Percentiles rank a stretch among this genome's conserved stretches.
phyloP scores from a whole-genome alignment of 2,113 vertebrate genomes.

The Tragulus kanchil region DNA sequence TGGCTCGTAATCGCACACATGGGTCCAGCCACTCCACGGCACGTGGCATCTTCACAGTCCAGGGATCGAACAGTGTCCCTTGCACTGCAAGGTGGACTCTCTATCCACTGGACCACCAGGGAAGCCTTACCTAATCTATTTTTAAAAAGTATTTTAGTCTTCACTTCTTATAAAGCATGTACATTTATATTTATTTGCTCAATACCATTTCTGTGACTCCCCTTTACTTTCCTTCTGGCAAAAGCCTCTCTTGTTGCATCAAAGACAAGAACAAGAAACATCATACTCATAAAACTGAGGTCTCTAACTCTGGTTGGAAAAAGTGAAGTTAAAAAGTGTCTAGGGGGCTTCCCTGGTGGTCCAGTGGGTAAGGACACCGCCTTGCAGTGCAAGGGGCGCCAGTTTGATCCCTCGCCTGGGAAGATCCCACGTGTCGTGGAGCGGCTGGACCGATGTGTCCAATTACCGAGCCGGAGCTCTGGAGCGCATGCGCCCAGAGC shows the following conservation, averaged over 20 bases:
- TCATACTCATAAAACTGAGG: not conserved
- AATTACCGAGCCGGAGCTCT: no score
- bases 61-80: not conserved
- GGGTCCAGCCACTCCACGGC: no score
- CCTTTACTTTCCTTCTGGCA: not conserved
- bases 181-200: not conserved
- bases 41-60: no score
- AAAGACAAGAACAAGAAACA: not conserved
- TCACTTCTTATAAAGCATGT: not conserved
- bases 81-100: not conserved
- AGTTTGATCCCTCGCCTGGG: no score
- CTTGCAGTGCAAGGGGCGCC: no score
- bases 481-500: no score
- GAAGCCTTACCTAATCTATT: not conserved
- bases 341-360: no score
- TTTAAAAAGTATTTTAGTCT: not conserved
- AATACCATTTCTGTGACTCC: slow-evolving; percentile 6
- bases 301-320: not conserved
- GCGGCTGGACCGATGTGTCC: no score
- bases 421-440: no score
- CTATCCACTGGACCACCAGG: not conserved
- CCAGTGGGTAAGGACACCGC: no score
- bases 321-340: not conserved
- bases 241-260: not conserved
- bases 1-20: no score